Evolutionary conservation across 2,888 invertebrate genomes (phyloP).

Genomic region (Hydriomena furcata): DNA sequence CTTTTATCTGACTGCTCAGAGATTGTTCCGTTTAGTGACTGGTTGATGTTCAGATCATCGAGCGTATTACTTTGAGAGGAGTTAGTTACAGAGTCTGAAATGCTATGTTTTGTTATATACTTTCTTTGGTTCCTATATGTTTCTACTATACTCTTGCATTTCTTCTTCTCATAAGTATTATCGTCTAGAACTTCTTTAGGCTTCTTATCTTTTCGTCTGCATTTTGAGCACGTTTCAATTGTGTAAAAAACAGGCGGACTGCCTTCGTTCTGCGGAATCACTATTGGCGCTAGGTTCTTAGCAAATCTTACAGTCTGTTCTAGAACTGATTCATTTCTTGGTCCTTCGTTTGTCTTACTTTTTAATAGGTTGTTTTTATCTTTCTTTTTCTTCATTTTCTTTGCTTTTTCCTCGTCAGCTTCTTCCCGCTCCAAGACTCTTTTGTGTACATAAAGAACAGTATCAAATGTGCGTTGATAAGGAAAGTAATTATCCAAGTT

Average conservation of each 20-base stretch:
- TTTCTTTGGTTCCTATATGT: slow-evolving; percentile 47
- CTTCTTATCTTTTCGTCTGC: slow-evolving; percentile 46
- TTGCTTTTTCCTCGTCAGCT: slow-evolving; percentile 30
- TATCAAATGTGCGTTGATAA: slow-evolving; percentile 56
- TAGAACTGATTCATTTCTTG: slow-evolving; percentile 50
- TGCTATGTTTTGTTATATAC: slow-evolving; percentile 45
- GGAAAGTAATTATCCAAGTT: slow-evolving; percentile 63
- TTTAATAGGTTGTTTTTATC: slow-evolving; percentile 22
- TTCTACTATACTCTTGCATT: slow-evolving; percentile 48
- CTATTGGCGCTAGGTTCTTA: slow-evolving; percentile 62
- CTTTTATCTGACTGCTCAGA: slow-evolving; percentile 61
- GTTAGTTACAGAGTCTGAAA: slow-evolving; percentile 52
- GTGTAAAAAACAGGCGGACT: slow-evolving; percentile 58
- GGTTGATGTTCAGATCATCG: slow-evolving; percentile 66
- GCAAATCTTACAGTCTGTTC: slow-evolving; percentile 68
- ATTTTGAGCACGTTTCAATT: slow-evolving; percentile 56
- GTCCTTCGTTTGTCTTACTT: slow-evolving; percentile 34
- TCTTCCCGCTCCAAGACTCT: slow-evolving; percentile 44
- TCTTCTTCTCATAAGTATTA: slow-evolving; percentile 30
- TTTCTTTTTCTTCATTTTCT: slow-evolving; percentile 29
- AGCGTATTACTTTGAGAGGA: slow-evolving; percentile 61
- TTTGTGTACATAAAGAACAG: slow-evolving; percentile 67
- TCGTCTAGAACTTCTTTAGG: slow-evolving; percentile 18
- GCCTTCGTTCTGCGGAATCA: slow-evolving; percentile 58
- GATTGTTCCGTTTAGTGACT: slow-evolving; percentile 60